phyloP scores from a whole-genome alignment of 2,797 vertebrate species.

The Pachyuromys duprasi region DNA sequence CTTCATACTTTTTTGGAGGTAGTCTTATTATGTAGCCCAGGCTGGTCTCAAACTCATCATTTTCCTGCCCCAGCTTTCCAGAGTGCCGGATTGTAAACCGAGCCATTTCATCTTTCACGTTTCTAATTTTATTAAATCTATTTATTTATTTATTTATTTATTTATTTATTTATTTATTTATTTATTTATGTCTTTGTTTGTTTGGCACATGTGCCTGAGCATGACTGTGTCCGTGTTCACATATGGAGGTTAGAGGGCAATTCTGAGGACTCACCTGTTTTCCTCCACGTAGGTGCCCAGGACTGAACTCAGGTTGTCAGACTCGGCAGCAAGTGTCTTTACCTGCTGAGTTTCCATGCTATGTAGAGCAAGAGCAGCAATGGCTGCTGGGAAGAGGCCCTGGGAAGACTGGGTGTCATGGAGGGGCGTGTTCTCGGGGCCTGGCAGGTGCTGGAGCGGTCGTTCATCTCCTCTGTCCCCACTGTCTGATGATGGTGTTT shows the following conservation, averaged over 20 bases:
- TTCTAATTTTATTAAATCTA: neutral
- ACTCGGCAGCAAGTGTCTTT: neutral
- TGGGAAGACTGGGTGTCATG: neutral
- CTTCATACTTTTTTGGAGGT: neutral
- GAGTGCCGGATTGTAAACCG: neutral
- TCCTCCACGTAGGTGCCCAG: neutral
- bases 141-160: neutral
- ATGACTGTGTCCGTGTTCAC: neutral
- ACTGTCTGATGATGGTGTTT: neutral
- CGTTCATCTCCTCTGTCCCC: neutral
- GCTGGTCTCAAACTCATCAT: neutral
- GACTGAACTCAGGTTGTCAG: neutral
- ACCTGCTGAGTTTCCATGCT: neutral
- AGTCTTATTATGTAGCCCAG: neutral
- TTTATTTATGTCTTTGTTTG: neutral
- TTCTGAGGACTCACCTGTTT: neutral
- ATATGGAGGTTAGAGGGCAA: neutral
- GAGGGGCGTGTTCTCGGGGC: neutral
- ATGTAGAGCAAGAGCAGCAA: neutral
- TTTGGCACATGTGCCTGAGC: neutral
- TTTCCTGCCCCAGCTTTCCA: neutral
- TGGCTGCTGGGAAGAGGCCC: neutral
- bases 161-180: neutral
- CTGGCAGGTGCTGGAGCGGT: neutral
- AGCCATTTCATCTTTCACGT: neutral